phyloP scores from a whole-genome alignment of 2,888 invertebrate genomes.

The Aphidoletes aphidimyza region DNA sequence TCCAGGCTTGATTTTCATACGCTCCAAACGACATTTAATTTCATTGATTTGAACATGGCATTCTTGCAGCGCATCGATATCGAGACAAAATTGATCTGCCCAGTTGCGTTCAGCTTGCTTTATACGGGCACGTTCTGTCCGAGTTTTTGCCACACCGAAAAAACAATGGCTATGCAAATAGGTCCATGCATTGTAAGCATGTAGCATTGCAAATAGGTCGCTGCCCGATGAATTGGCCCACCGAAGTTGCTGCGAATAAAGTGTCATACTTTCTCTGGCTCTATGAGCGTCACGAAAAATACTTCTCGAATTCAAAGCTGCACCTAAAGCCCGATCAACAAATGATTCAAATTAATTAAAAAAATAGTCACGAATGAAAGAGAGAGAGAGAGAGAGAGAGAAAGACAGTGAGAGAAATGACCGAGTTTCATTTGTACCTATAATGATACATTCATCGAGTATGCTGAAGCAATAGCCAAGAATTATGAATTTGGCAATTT shows the following conservation, averaged over 20 bases:
- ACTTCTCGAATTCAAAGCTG: slow-evolving; percentile 71
- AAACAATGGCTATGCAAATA: background rate
- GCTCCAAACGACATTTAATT: slow-evolving; percentile 72
- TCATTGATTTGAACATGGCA: slow-evolving; percentile 79
- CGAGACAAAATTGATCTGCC: slow-evolving; percentile 77
- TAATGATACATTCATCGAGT: slow-evolving; percentile 85
- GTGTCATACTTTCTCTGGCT: slow-evolving; percentile 70
- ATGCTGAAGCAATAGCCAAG: slow-evolving; percentile 88
- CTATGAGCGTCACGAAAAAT: slow-evolving; percentile 81
- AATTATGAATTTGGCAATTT: slow-evolving; percentile 83
- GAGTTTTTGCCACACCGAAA: background rate
- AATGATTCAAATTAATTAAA: slow-evolving; percentile 56
- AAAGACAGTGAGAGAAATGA: slow-evolving; percentile 6
- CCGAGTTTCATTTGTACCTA: slow-evolving; percentile 77
- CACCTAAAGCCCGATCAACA: too few species aligned
- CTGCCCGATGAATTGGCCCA: slow-evolving; percentile 86
- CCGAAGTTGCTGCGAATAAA: slow-evolving; percentile 78
- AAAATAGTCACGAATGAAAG: too few species aligned
- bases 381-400: background rate
- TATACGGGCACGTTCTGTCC: background rate
- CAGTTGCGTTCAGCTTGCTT: slow-evolving; percentile 70
- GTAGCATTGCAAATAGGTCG: slow-evolving; percentile 84
- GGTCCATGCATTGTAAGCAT: slow-evolving; percentile 76
- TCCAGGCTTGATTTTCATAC: slow-evolving; percentile 71
- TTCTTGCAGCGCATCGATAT: slow-evolving; percentile 75